A percentile compares a stretch with the other conserved stretches of the same genome.
Conservation (phyloP, 2,888 invertebrate genomes). For the Netelia inedita region DNA sequence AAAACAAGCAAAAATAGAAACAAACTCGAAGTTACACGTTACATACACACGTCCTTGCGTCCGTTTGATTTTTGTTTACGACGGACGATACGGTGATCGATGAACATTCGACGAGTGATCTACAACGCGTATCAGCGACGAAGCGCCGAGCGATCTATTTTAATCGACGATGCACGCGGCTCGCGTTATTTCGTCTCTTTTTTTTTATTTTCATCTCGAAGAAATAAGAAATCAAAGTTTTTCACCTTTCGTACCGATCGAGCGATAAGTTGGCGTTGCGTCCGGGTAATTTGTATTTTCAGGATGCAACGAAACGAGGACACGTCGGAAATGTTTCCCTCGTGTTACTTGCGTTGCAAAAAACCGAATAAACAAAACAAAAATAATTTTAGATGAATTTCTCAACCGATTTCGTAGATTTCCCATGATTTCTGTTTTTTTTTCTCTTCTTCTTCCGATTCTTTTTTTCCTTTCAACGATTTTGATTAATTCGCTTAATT, state of each 20-base stretch:
- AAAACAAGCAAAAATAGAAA: constrained; percentile 6
- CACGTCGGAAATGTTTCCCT: background rate
- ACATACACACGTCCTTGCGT: background rate
- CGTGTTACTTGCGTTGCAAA: background rate
- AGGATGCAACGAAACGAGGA: constrained; percentile 6
- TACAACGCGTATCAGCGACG: constrained; percentile 31
- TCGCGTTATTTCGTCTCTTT: constrained; percentile 3
- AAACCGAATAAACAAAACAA: too few relatives aligned
- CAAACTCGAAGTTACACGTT: background rate
- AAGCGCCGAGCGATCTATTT: constrained; percentile 42
- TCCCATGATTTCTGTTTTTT: background rate
- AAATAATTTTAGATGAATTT: background rate
- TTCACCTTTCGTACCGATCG: constrained; percentile 14
- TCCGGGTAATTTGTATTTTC: constrained; percentile 45
- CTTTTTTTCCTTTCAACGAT: background rate
- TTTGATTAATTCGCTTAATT: background rate
- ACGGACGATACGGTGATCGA: constrained; percentile 31
- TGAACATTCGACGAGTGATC: constrained; percentile 47
- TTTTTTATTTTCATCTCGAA: constrained; percentile 14
- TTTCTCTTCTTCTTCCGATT: background rate
- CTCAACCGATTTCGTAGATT: background rate
- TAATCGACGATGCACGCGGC: constrained; percentile 32
- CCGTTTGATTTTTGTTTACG: background rate
- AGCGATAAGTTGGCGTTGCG: constrained; percentile 6
- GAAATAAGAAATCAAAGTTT: constrained; percentile 17